A percentile compares a stretch with the other conserved stretches of the same genome.
Evolutionary conservation across 2,888 invertebrate species (phyloP).

Genomic region (Halocaridina rubra): DNA sequence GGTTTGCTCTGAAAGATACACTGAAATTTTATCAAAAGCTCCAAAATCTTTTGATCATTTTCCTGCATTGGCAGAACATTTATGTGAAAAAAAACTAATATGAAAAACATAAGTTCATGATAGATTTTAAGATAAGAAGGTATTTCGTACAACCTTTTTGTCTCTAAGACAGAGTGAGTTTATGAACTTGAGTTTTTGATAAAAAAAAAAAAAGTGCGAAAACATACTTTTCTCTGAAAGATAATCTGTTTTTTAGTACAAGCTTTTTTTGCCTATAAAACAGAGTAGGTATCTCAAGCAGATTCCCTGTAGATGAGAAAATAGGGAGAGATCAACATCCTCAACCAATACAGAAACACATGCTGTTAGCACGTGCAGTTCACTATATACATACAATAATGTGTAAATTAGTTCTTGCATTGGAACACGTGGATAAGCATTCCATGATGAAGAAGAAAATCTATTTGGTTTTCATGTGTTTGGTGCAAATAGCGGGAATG

Average conservation of each 20-base stretch:
- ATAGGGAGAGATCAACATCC: background rate
- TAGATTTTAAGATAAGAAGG: background rate
- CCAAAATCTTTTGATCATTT: background rate
- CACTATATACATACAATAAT: background rate
- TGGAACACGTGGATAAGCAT: too few relatives aligned
- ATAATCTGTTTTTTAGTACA: too few relatives aligned
- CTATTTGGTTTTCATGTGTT: background rate
- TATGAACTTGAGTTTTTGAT: background rate
- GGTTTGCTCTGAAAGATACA: too few relatives aligned
- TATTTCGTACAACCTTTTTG: background rate
- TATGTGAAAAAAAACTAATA: too few relatives aligned
- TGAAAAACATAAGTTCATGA: too few relatives aligned
- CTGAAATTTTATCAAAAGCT: too few relatives aligned
- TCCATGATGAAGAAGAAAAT: background rate
- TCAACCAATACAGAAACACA: background rate
- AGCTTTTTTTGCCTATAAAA: too few relatives aligned
- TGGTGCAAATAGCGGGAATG: conserved; percentile 48
- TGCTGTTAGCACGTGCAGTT: too few relatives aligned
- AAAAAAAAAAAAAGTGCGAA: background rate
- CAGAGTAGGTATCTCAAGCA: too few relatives aligned
- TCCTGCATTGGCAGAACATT: background rate
- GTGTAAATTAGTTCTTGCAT: too few relatives aligned
- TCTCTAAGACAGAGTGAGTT: background rate
- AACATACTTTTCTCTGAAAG: too few relatives aligned
- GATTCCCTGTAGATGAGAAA: background rate